Evolutionary conservation across 1,140 invertebrate species (phyloP), one percentile per base, ranked within the genome.

Genomic region (Anoplophora glabripennis): DNA sequence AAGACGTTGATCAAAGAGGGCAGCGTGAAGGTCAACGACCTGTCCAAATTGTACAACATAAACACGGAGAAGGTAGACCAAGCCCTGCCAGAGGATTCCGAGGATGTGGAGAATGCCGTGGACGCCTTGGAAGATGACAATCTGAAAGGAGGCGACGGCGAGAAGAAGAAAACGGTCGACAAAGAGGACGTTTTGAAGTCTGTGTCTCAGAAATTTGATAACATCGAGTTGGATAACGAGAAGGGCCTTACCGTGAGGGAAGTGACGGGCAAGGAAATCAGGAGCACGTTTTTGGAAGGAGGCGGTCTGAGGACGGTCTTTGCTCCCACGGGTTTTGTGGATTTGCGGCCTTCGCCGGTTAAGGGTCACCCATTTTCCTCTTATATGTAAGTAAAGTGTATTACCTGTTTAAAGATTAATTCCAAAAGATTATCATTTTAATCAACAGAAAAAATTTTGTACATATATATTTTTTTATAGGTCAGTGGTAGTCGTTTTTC

Each of bases 91-190:
- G 66, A 72, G 51, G 52, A 70, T 37, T 54, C 42, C 33, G 76
- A 79, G 2, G 78, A 77, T 18, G 74, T 83, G 10, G 82, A 84
- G 63, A 80, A 77, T 59, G 81, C 79, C 3, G 67, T 83, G 0
- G 82, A 84, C 60, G 81, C 79, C 18, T 75, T 79, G 3, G 80
- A 82, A 65, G 71, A 73, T 10, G 34, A 57, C 0, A 59, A 69
- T 36, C 51, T 59, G 14, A 59, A 59, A 36, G n/a, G 38, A 44
- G 8, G 15, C 56, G 4, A 17, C 40, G 1, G 46, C 28, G 11
- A 10, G 14, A 28, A 65, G 33, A 42, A 44, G 37, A 28, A 59
- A 18, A 12, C 14, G 7, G 14, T 57, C 10, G 28, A 15, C 9
- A 57, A 54, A 21, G 59, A 59, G 10, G 52, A 64, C 41, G 67